Evolutionary conservation across 2,797 vertebrate genomes (phyloP).

Genomic region (Neosalanx taihuensis): DNA sequence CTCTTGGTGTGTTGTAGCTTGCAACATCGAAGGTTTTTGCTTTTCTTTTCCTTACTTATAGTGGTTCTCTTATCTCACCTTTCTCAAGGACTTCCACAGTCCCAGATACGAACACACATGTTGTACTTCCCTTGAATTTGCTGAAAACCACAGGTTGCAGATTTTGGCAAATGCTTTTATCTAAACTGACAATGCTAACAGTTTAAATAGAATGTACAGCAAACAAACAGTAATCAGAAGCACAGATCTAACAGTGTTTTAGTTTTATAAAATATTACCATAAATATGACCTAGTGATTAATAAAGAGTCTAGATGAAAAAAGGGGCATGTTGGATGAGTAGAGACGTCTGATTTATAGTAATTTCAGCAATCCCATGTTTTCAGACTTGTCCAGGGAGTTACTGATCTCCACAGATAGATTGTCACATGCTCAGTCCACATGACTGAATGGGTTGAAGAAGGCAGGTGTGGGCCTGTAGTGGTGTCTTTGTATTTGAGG

Average conservation of each 20-base stretch:
- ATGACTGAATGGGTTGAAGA: constrained; percentile 13
- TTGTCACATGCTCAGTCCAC: no score
- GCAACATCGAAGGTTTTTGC: constrained; percentile 19
- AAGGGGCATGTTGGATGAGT: no score
- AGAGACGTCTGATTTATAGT: no score
- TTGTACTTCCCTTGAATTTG: constrained; percentile 49
- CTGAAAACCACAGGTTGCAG: constrained; percentile 3
- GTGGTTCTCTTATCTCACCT: constrained; percentile 55
- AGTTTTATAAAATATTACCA: no score
- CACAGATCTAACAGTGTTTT: no score
- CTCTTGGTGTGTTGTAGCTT: background rate
- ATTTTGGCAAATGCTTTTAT: no score
- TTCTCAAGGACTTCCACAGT: constrained; percentile 47
- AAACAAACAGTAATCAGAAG: no score
- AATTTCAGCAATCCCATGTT: no score
- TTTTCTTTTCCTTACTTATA: constrained; percentile 25
- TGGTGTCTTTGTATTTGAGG: background rate
- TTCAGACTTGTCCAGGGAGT: background rate
- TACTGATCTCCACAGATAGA: background rate
- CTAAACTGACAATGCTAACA: no score
- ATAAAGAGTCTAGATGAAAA: no score
- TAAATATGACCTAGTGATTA: no score
- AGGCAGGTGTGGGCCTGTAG: constrained; percentile 3
- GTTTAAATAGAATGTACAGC: no score
- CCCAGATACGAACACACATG: constrained; percentile 50